phyloP scores from a whole-genome alignment of 2,797 vertebrate species.

The Tragelaphus oryx region DNA sequence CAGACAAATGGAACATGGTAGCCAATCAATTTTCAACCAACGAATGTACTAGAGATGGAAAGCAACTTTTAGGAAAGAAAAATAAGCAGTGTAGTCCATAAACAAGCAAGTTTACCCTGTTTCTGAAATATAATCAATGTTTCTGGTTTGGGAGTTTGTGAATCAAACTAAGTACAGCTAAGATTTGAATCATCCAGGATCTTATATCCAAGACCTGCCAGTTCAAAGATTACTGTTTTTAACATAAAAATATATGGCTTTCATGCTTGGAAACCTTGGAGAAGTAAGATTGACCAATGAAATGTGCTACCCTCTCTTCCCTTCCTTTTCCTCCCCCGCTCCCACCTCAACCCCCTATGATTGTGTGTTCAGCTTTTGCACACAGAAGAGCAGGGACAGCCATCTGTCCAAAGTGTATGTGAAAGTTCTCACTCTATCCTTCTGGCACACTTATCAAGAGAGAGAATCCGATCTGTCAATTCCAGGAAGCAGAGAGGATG shows the following conservation, averaged over 20 bases:
- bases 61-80: slow-evolving; percentile 38
- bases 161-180: slow-evolving; percentile 9
- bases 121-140: not conserved
- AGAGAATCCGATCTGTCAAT: not conserved
- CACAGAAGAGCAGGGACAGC: not conserved
- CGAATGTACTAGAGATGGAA: not conserved
- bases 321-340: rapidly evolving
- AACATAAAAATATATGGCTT: slow-evolving; percentile 1
- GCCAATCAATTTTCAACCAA: not conserved
- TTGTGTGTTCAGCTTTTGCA: not conserved
- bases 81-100: not conserved
- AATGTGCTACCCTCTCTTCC: not conserved
- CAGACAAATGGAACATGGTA: not conserved
- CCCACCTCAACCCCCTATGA: not conserved
- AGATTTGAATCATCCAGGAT: not conserved
- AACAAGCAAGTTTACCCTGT: not conserved
- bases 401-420: not conserved
- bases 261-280: not conserved
- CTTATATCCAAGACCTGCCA: not conserved
- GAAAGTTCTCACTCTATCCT: not conserved
- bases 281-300: not conserved
- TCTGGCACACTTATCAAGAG: not conserved
- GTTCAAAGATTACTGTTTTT: not conserved
- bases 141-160: not conserved
- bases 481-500: not conserved